A percentile compares a stretch with the other conserved stretches of the same genome.
These are phyloP conservation scores for Hypotaenidia okinawae DNA, from an alignment of 2,797 vertebrate genomes.

Conservation along the genomic window DNA sequence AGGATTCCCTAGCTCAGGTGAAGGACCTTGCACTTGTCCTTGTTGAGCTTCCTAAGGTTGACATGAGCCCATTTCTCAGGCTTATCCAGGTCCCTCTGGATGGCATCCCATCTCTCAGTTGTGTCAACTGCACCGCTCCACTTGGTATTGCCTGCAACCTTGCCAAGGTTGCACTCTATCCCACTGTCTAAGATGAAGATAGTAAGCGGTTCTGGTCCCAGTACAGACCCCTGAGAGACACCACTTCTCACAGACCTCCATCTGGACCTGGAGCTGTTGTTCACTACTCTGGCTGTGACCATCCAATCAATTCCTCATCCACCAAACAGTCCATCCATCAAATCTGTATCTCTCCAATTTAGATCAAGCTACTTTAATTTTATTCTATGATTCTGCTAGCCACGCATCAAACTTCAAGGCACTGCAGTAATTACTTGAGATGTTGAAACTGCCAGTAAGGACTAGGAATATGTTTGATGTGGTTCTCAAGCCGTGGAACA, in stretches of 20 bases:
- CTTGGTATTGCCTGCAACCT: neutral
- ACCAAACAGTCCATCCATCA: neutral
- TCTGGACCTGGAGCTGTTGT: neutral
- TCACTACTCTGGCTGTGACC: neutral
- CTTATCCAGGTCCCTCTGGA: neutral
- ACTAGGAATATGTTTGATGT: neutral
- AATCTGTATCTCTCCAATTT: neutral
- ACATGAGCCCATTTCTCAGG: accelerated
- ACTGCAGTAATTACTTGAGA: neutral
- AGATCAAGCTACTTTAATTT: neutral
- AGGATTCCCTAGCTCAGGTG: accelerated
- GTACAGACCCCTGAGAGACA: accelerated
- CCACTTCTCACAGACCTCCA: neutral
- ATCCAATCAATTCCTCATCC: neutral
- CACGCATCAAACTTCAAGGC: neutral
- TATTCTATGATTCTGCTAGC: neutral
- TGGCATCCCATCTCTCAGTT: neutral
- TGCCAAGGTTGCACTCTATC: neutral
- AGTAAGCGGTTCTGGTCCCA: neutral
- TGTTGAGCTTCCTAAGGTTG: neutral
- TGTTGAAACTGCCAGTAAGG: neutral
- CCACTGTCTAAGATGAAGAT: neutral
- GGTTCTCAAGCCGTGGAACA: neutral
- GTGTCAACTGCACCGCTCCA: neutral
- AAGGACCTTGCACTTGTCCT: neutral